These are phyloP conservation scores for Pantherophis alleghaniensis DNA, from an alignment of 2,797 vertebrate genomes.

Conservation along the genomic window DNA sequence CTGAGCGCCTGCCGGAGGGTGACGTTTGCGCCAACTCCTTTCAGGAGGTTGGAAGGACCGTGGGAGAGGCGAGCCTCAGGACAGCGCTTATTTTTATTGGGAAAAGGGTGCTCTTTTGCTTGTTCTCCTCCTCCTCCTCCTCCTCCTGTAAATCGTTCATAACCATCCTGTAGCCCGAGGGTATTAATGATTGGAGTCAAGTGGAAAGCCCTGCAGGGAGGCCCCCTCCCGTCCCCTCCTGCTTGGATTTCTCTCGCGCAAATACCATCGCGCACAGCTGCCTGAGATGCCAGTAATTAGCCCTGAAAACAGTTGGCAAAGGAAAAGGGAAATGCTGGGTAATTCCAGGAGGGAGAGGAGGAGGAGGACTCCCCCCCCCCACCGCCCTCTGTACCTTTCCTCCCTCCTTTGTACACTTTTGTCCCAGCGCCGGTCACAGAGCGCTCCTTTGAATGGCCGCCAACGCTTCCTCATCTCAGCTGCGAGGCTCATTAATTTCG, in stretches of 20 bases:
- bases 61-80: background rate
- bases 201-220: background rate
- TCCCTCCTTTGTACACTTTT: background rate
- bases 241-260: background rate
- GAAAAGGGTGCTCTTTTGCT: background rate
- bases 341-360: background rate
- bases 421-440: background rate
- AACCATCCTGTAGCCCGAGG: background rate
- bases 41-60: background rate
- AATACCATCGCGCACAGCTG: background rate
- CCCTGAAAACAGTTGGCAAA: background rate
- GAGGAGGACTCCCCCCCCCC: background rate
- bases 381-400: too few relatives aligned
- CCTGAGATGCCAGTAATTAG: background rate
- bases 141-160: background rate
- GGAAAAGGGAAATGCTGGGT: background rate
- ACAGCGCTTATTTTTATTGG: too few relatives aligned
- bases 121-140: background rate
- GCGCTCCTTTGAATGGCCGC: background rate
- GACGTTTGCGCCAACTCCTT: background rate
- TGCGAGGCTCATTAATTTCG: conserved; percentile 26
- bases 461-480: conserved; percentile 1
- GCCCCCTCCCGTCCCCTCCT: background rate
- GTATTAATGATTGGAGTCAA: background rate
- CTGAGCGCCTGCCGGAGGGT: background rate